Percentiles rank a stretch among this genome's conserved stretches.
These are phyloP conservation scores for Andrena fulva DNA, from an alignment of 2,888 invertebrate species.

Conservation along the genomic window DNA sequence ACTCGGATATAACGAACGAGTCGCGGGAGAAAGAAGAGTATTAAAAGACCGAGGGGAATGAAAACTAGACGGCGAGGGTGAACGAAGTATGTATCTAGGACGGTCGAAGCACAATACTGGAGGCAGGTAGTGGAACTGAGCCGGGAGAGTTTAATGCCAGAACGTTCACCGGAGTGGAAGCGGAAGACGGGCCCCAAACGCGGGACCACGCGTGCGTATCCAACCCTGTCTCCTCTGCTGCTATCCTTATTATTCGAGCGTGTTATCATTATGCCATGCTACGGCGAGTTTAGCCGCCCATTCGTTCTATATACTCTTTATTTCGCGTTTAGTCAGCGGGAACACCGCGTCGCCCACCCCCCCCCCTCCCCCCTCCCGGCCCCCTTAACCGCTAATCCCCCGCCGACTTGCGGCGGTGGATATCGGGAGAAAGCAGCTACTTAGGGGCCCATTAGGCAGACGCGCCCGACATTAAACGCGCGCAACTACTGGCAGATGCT, in stretches of 20 bases:
- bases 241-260: conserved; percentile 84
- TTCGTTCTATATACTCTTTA: conserved; percentile 62
- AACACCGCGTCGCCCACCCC: conserved; percentile 11
- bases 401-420: too few species aligned
- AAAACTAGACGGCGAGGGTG: conserved; percentile 36
- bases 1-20: conserved; percentile 1
- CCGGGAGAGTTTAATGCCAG: conserved; percentile 65
- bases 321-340: conserved; percentile 42
- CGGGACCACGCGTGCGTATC: conserved; percentile 84
- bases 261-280: conserved; percentile 82
- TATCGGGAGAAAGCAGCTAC: conserved; percentile 1
- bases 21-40: not conserved
- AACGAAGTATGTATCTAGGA: conserved; percentile 58
- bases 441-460: not conserved
- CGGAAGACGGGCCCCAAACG: conserved; percentile 83
- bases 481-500: not conserved
- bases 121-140: conserved; percentile 72
- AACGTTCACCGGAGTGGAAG: conserved; percentile 74
- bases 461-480: not conserved
- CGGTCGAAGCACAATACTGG: conserved; percentile 59
- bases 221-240: conserved; percentile 83
- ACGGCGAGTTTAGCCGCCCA: conserved; percentile 75
- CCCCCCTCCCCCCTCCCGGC: not conserved
- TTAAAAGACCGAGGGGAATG: conserved; percentile 30
- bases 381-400: not conserved